These are phyloP conservation scores for Meloidogyne exigua DNA, from an alignment of 1,140 invertebrate species.

Conservation along the genomic window DNA sequence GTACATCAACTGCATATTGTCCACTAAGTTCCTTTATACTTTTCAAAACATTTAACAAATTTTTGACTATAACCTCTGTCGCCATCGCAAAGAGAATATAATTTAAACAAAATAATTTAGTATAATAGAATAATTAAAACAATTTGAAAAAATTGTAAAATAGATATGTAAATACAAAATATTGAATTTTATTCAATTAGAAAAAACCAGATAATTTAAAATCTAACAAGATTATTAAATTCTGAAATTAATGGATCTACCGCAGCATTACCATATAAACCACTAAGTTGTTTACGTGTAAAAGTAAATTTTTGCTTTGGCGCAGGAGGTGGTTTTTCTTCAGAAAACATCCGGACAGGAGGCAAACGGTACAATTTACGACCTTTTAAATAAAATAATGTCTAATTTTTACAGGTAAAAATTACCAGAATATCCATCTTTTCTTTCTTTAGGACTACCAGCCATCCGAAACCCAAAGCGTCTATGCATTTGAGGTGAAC, in stretches of 20 bases:
- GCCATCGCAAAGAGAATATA: conserved; percentile 24
- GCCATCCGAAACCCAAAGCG: conserved; percentile 68
- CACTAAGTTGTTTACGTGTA: conserved; percentile 39
- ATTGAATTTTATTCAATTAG: neutral
- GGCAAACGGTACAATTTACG: conserved; percentile 78
- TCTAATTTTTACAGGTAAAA: neutral
- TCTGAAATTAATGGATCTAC: conserved; percentile 29
- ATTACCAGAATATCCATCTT: neutral
- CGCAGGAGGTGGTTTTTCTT: conserved; percentile 33
- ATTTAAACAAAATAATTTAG: neutral
- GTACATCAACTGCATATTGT: neutral
- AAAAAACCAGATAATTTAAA: conserved; percentile 8
- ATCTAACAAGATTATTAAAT: conserved; percentile 18
- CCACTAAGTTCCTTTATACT: neutral
- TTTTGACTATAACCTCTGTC: conserved; percentile 19
- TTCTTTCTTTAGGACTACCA: conserved; percentile 64
- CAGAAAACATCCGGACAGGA: conserved; percentile 47
- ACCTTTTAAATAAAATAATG: conserved; percentile 66
- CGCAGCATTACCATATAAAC: conserved; percentile 31
- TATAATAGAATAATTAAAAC: neutral
- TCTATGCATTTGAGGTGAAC: conserved; percentile 61
- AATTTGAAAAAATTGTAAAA: neutral
- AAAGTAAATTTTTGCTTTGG: conserved; percentile 53
- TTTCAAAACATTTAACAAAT: conserved; percentile 26
- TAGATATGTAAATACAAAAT: neutral